Conservation (phyloP, 2,113 vertebrate species). For the Penelope pileata region DNA sequence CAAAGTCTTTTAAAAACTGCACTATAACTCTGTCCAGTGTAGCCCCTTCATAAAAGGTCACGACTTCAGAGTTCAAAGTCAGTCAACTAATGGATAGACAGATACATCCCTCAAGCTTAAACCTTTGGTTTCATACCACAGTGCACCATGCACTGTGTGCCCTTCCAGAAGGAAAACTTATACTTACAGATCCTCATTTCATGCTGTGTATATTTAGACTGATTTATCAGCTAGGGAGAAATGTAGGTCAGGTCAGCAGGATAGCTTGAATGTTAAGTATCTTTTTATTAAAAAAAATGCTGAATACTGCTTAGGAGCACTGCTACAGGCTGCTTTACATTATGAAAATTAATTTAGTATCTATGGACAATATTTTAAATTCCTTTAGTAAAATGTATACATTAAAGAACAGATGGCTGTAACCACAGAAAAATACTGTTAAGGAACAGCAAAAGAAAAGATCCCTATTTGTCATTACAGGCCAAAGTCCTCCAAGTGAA, state of each 20-base stretch:
- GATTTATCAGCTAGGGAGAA: slow-evolving; percentile 54
- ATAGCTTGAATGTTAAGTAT: slow-evolving; percentile 60
- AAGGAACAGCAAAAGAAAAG: slow-evolving; percentile 26
- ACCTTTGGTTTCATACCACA: not conserved
- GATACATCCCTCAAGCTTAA: not conserved
- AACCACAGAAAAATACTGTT: not conserved
- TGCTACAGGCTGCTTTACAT: slow-evolving; percentile 50
- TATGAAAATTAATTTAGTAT: slow-evolving; percentile 54
- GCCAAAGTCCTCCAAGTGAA: not conserved
- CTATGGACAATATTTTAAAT: slow-evolving; percentile 44
- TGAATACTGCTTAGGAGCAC: slow-evolving; percentile 53
- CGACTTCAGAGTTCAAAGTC: not conserved
- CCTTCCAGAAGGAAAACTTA: slow-evolving; percentile 54
- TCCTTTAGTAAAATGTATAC: slow-evolving; percentile 28
- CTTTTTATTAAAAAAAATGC: slow-evolving; percentile 67
- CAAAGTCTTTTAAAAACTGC: not conserved
- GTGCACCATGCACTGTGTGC: not conserved
- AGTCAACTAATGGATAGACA: not conserved
- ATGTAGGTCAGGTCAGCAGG: slow-evolving; percentile 63
- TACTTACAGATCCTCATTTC: slow-evolving; percentile 34
- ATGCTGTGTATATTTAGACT: slow-evolving; percentile 62
- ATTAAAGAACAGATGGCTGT: slow-evolving; percentile 49
- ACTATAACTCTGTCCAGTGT: not conserved
- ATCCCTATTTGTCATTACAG: not conserved
- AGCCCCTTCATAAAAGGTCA: not conserved